Percentiles rank a stretch among this genome's conserved stretches.
Conservation (phyloP, 2,888 invertebrate species). For the Phortica magna region DNA sequence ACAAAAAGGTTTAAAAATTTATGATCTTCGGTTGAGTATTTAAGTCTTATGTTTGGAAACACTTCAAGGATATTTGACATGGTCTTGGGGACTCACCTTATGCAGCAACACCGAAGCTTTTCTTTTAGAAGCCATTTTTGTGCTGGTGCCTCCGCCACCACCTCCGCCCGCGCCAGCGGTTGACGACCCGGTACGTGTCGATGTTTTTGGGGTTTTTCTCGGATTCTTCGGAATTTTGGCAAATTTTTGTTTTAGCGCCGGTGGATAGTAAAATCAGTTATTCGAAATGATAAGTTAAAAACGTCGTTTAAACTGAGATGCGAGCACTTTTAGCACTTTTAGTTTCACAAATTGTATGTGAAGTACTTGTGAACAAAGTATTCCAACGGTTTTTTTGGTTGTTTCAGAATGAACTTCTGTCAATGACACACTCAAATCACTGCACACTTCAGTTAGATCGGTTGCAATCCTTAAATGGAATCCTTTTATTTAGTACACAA, state of each 20-base stretch:
- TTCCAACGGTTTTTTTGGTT: neutral
- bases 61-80: neutral
- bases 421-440: neutral
- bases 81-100: slow-evolving; percentile 72
- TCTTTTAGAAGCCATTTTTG: slow-evolving; percentile 78
- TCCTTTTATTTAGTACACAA: neutral
- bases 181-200: slow-evolving; percentile 76
- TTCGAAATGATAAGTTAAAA: slow-evolving; percentile 56
- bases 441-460: neutral
- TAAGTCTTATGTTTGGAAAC: neutral
- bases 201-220: slow-evolving; percentile 76
- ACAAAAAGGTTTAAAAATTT: too few relatives aligned
- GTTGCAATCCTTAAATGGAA: neutral
- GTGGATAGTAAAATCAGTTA: slow-evolving; percentile 53
- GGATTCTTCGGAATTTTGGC: slow-evolving; percentile 77
- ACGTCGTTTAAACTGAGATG: neutral
- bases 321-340: neutral
- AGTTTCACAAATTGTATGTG: neutral
- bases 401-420: neutral
- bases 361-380: neutral
- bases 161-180: slow-evolving; percentile 75
- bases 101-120: slow-evolving; percentile 78
- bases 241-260: slow-evolving; percentile 66
- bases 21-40: neutral
- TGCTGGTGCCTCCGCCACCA: slow-evolving; percentile 75